Conservation (phyloP, 2,888 invertebrate genomes). For the Aleiodes alternator region DNA sequence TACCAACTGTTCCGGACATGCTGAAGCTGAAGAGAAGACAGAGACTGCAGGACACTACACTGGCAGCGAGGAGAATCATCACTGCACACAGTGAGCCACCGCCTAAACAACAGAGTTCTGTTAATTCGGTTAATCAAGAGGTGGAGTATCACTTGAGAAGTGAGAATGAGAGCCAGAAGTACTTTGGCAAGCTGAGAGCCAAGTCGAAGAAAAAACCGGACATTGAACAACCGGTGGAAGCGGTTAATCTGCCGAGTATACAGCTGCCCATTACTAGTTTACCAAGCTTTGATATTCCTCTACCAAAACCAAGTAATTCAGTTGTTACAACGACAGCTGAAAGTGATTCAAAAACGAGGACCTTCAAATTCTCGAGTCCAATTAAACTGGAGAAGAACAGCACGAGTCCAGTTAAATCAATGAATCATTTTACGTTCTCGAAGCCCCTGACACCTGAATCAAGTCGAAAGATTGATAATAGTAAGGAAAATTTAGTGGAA, state of each 20-base stretch:
- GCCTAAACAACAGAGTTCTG: neutral
- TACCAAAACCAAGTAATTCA: slow-evolving; percentile 62
- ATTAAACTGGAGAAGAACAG: slow-evolving; percentile 70
- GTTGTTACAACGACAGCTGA: slow-evolving; percentile 3
- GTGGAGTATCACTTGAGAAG: slow-evolving; percentile 67
- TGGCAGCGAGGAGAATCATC: slow-evolving; percentile 80
- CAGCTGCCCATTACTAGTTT: slow-evolving; percentile 78
- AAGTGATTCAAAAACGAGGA: neutral
- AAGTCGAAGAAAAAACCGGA: slow-evolving; percentile 69
- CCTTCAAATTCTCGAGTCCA: slow-evolving; percentile 75
- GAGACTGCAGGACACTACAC: slow-evolving; percentile 80
- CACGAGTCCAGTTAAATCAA: slow-evolving; percentile 69
- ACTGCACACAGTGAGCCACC: slow-evolving; percentile 67
- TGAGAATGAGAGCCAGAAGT: slow-evolving; percentile 70
- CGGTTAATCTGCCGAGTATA: slow-evolving; percentile 77
- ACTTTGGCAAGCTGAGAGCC: slow-evolving; percentile 75
- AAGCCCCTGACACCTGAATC: slow-evolving; percentile 75
- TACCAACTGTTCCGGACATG: slow-evolving; percentile 81
- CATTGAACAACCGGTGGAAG: slow-evolving; percentile 73
- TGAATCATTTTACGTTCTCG: slow-evolving; percentile 79
- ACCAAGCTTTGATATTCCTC: slow-evolving; percentile 78
- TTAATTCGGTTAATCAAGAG: slow-evolving; percentile 37
- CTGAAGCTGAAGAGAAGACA: slow-evolving; percentile 79
- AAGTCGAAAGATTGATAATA: slow-evolving; percentile 41
- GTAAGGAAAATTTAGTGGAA: neutral